Evolutionary conservation across 23 tunicate species (phyloP).

Genomic region (Botrylloides violaceus): DNA sequence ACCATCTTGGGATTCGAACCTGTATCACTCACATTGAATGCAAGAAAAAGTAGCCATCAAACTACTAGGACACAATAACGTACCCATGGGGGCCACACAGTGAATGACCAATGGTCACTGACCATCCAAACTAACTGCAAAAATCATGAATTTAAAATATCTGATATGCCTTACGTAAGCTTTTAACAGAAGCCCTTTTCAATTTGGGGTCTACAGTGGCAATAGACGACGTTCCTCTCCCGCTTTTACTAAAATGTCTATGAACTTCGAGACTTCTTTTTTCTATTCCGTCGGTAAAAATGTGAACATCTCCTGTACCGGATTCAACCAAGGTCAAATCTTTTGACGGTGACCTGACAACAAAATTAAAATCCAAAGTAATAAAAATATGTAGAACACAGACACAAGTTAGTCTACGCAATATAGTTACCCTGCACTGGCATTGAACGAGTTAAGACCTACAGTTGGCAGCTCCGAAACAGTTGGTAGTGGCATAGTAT

Average conservation of each 20-base stretch:
- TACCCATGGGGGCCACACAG: too few species aligned
- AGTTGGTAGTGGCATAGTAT: constrained; percentile 19
- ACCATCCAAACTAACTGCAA: too few species aligned
- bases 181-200: constrained; percentile 27
- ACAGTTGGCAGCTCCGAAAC: constrained; percentile 60
- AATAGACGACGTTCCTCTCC: constrained; percentile 12
- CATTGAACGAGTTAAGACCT: constrained; percentile 44
- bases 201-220: constrained; percentile 47
- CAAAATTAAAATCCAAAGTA: not conserved
- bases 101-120: too few species aligned
- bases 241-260: constrained; percentile 34
- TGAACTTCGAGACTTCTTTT: constrained; percentile 63
- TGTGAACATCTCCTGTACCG: constrained; percentile 55
- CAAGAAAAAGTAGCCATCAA: too few species aligned
- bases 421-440: constrained; percentile 32
- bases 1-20: not conserved
- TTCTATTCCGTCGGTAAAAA: constrained; percentile 36
- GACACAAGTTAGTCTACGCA: not conserved
- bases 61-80: too few species aligned
- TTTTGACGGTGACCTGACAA: constrained; percentile 39
- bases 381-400: not conserved
- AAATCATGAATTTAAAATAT: too few species aligned
- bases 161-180: not conserved
- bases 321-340: constrained; percentile 55
- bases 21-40: not conserved